Conservation (phyloP, 2,797 vertebrate species). For the Lepus oiostolus region DNA sequence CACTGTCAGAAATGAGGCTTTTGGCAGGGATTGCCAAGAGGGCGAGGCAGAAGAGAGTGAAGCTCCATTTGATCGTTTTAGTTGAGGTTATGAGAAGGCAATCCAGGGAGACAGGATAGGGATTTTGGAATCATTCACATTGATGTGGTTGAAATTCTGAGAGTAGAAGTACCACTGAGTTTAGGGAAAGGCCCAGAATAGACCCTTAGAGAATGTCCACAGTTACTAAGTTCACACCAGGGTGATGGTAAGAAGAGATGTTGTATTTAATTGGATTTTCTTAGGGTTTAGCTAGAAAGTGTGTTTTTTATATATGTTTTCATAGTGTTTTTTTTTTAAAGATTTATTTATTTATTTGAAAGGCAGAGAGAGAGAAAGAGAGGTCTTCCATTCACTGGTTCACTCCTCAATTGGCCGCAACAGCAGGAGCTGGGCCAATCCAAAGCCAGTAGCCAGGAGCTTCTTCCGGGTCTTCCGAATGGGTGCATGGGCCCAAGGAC, state of each 20-base stretch:
- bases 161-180: neutral
- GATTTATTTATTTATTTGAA: too few species aligned
- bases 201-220: neutral
- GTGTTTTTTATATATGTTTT: too few species aligned
- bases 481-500: too few species aligned
- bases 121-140: constrained; percentile 57
- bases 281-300: neutral
- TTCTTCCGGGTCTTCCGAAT: too few species aligned
- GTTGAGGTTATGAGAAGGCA: neutral
- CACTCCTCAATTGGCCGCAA: too few species aligned
- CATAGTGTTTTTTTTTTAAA: too few species aligned
- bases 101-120: neutral
- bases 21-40: neutral
- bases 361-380: too few species aligned
- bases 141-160: constrained; percentile 34
- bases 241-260: constrained; percentile 38
- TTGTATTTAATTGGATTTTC: constrained; percentile 52
- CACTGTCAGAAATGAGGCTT: constrained; percentile 5
- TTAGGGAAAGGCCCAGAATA: constrained; percentile 24
- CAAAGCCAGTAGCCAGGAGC: too few species aligned
- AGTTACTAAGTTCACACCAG: neutral
- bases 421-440: too few species aligned
- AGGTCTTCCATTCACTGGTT: too few species aligned
- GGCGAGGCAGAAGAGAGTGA: constrained; percentile 14
- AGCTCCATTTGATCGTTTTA: constrained; percentile 39